Evolutionary conservation across 2,113 vertebrate species (phyloP).

Genomic region (Acanthochromis polyacanthus): DNA sequence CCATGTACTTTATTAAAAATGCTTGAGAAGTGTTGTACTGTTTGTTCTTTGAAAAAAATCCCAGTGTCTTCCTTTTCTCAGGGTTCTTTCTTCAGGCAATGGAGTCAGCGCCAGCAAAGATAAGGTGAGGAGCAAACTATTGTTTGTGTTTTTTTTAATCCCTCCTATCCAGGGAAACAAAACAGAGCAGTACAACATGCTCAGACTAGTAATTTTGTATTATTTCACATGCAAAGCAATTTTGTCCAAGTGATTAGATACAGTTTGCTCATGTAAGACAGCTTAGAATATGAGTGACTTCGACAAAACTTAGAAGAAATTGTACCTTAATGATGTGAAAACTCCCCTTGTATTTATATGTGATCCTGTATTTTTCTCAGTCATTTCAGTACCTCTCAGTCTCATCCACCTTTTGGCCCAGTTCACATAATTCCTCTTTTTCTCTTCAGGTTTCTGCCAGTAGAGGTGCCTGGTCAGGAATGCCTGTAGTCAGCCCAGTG

Average conservation of each 20-base stretch:
- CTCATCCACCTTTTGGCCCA: too few relatives aligned
- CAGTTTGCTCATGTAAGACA: too few relatives aligned
- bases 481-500: slow-evolving; percentile 69
- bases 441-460: slow-evolving; percentile 48
- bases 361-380: too few relatives aligned
- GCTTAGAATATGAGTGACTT: too few relatives aligned
- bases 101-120: slow-evolving; percentile 85
- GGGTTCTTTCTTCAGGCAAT: slow-evolving; percentile 79
- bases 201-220: too few relatives aligned
- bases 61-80: slow-evolving; percentile 33
- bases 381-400: too few relatives aligned
- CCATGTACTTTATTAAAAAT: rapidly evolving
- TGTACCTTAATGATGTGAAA: too few relatives aligned
- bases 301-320: too few relatives aligned
- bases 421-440: not conserved
- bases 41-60: slow-evolving; percentile 5
- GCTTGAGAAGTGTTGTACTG: not conserved
- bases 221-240: too few relatives aligned
- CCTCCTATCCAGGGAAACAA: not conserved
- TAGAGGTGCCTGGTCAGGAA: slow-evolving; percentile 73
- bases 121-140: slow-evolving; percentile 72
- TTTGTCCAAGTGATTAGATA: too few relatives aligned
- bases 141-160: not conserved
- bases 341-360: too few relatives aligned
- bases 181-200: too few relatives aligned